Base-by-base conservation (phyloP, 2,113 vertebrate genomes). In the Condylura cristata region DNA sequence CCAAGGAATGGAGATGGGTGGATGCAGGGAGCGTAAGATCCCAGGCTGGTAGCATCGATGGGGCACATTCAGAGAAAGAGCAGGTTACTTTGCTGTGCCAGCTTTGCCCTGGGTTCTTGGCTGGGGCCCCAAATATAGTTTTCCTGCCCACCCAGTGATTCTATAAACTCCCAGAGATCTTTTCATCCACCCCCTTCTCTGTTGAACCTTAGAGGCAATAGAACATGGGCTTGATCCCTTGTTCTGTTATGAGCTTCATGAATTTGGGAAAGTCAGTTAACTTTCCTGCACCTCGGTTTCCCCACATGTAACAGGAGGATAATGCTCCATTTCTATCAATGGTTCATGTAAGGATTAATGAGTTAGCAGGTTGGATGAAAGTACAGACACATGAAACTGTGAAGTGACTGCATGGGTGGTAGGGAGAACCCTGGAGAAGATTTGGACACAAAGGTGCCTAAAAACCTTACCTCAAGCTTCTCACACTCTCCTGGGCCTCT, bases 401-500 rank as follows among this genome's bases (percentile, higher is more conserved):
- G 48, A 26, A 51, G 34, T 0, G 0, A 13, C n/a, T 34, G 58
- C 5, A 2, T 2, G 17, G 28, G 20, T 22, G 17, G 20, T 37
- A 6, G 48, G 56, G 28, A 26, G 34, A 41, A 13, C 24, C 34
- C 26, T 14, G 16, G 5, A 75, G 17, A 58, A 39, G 34, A 30
- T 48, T 74, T 0, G 1, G 58, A 68, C 63, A 66, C 39, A 76
- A 0, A 4, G 70, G 39, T 5, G 3, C 53, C 65, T 2, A 4
- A 30, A 37, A 6, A 58, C 44, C 44, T 80, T 4, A 41, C 26
- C n/a, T 70, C n/a, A 24, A 70, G 84, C 8, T 14, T 20, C 5
- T 3, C 12, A 37, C 0, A 1, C 65, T 51, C 66, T 86, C 37
- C 66, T 22, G 5, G 60, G 24, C n/a, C 56, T 20, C 46, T 53